Conservation (phyloP, 2,888 invertebrate species). For the Phyto melanocephala region DNA sequence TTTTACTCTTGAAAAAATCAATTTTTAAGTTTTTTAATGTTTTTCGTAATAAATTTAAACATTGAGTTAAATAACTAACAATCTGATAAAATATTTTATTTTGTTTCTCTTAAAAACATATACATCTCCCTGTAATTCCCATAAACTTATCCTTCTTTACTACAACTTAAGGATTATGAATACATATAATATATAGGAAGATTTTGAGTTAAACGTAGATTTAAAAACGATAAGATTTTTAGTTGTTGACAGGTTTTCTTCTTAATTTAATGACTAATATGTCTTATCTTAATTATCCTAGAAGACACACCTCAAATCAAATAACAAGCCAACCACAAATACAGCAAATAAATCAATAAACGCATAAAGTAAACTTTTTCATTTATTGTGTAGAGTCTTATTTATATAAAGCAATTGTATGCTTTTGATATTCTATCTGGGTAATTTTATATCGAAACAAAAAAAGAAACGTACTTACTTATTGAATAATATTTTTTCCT, state of each 20-base stretch:
- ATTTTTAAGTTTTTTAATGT: no score
- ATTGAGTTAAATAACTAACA: no score
- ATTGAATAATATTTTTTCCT: conserved; percentile 5
- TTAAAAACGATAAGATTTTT: background rate
- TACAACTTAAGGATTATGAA: no score
- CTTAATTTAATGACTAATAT: conserved; percentile 10
- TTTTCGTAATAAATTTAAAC: no score
- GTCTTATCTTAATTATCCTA: conserved; percentile 47
- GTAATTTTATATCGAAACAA: background rate
- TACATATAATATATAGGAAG: no score
- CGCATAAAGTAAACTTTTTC: background rate
- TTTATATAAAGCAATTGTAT: background rate
- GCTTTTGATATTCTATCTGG: conserved; percentile 15
- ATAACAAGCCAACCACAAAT: background rate
- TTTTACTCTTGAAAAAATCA: no score
- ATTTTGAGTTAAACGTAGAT: background rate
- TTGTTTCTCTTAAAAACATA: no score
- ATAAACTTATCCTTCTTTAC: no score
- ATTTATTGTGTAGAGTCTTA: background rate
- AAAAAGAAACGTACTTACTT: background rate
- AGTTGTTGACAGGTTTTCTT: conserved; percentile 8
- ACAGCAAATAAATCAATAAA: conserved; percentile 2
- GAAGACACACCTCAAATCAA: conserved; percentile 13
- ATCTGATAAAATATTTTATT: no score
- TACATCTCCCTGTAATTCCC: no score